A percentile compares a stretch with the other conserved stretches of the same genome.
These are phyloP conservation scores for Zhuqinia jingwanae DNA, from an alignment of 2,888 invertebrate species.

Conservation along the genomic window DNA sequence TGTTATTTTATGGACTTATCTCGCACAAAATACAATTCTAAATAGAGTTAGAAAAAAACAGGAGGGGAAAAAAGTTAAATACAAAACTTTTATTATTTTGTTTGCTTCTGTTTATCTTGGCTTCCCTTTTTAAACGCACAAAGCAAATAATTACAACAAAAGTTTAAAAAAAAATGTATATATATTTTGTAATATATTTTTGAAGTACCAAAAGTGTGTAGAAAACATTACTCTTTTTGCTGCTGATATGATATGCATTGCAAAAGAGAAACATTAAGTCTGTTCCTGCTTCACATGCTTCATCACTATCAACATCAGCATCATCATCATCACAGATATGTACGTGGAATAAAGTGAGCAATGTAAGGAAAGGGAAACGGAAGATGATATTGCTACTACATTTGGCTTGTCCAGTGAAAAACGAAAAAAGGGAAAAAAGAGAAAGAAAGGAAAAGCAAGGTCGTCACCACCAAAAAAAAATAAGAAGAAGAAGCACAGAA, in stretches of 20 bases:
- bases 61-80: slow-evolving; percentile 1
- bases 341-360: not conserved
- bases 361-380: slow-evolving; percentile 57
- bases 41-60: slow-evolving; percentile 29
- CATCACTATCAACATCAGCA: not conserved
- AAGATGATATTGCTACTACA: slow-evolving; percentile 64
- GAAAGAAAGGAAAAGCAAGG: slow-evolving; percentile 56
- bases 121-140: not conserved
- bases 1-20: slow-evolving; percentile 40
- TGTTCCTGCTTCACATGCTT: not conserved
- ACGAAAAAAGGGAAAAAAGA: slow-evolving; percentile 8
- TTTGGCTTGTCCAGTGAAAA: slow-evolving; percentile 55
- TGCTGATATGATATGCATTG: not conserved
- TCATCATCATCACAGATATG: not conserved
- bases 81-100: slow-evolving; percentile 1
- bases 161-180: not conserved
- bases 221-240: too few relatives aligned
- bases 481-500: not conserved
- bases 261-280: not conserved
- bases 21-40: not conserved
- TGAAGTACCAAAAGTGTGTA: too few relatives aligned
- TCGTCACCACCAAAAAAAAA: slow-evolving; percentile 38
- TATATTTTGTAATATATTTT: too few relatives aligned
- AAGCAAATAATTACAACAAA: not conserved
- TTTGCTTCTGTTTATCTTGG: not conserved